Evolutionary conservation across 2,797 vertebrate species (phyloP), one percentile per base, ranked within the genome.

Genomic region (Periparus ater): DNA sequence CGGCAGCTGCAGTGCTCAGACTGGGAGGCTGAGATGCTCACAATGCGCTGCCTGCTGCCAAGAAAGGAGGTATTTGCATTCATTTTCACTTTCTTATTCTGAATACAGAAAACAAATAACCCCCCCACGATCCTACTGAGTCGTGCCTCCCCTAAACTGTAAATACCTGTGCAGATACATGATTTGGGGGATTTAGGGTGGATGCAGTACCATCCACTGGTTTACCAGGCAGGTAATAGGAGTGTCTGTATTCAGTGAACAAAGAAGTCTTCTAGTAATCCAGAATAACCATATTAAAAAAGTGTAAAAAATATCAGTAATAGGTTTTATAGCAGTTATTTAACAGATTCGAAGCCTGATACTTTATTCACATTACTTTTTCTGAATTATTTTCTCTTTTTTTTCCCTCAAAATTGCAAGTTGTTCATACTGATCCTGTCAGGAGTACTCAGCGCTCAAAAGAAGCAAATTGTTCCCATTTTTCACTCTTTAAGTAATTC

Each of bases 21-120:
- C 85, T 66, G 25, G 85, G 78, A 83, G 89, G 81, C 85, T 84
- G 91, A 73, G 94, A 94, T 92, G 89, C 95, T 95, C 95, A 92
- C 94, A 97, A 93, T 96, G 92, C 44, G 4, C 84, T 89, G 95
- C 87, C 67, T 90, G 89, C 94, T 97, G 95, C 94, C 96, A 95
- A 94, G 94, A 91, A 84, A 92, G 85, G 83, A 94, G 92, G 85
- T 92, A 66, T 94, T 95, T 91, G 92, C 94, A 95, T 95, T 93
- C 71, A 70, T 96, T 96, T 96, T 96, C 87, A 88, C 92, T 93
- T 97, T 91, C 89, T 96, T 86, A 76, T 36, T 93, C 85, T 44
- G 48, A 71, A 84, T 53, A 40, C 10, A 62, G 45, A 80, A 91
- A 89, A n/a, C 68, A 91, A 95, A 88, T n/a, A 73, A 44, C 44